Percentiles rank a stretch among this genome's conserved stretches.
Evolutionary conservation across 2,888 invertebrate genomes (phyloP).

Genomic region (Clunio marinus): DNA sequence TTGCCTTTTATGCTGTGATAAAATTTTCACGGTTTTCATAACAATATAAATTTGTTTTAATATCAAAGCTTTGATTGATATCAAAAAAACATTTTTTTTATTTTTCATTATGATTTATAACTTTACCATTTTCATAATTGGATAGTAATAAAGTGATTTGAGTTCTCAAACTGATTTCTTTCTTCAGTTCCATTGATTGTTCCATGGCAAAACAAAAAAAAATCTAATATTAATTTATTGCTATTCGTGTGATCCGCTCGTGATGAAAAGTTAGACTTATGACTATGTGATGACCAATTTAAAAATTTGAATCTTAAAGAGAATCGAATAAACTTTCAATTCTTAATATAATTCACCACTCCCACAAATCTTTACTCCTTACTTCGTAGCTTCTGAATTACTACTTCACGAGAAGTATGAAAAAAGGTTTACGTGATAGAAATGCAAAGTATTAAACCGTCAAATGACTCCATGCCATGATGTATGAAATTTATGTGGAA

Average conservation of each 20-base stretch:
- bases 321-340: not conserved
- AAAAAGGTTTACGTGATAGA: slow-evolving; percentile 20
- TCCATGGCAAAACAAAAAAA: not conserved
- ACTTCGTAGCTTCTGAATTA: slow-evolving; percentile 13
- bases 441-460: slow-evolving; percentile 8
- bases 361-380: not conserved
- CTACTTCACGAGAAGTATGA: not conserved
- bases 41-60: too few relatives aligned
- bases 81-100: not conserved
- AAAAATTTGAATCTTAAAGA: too few relatives aligned
- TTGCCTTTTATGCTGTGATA: not conserved
- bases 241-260: too few relatives aligned
- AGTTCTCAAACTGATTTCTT: not conserved
- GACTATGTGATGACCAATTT: too few relatives aligned
- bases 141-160: not conserved
- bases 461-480: not conserved
- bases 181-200: not conserved
- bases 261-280: too few relatives aligned
- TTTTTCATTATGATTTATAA: slow-evolving; percentile 19
- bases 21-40: slow-evolving; percentile 3
- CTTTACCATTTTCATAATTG: not conserved
- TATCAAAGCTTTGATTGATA: too few relatives aligned
- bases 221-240: too few relatives aligned
- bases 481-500: not conserved
- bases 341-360: not conserved